Conservation (phyloP, 2,113 vertebrate genomes). For the Charadrius vociferus region DNA sequence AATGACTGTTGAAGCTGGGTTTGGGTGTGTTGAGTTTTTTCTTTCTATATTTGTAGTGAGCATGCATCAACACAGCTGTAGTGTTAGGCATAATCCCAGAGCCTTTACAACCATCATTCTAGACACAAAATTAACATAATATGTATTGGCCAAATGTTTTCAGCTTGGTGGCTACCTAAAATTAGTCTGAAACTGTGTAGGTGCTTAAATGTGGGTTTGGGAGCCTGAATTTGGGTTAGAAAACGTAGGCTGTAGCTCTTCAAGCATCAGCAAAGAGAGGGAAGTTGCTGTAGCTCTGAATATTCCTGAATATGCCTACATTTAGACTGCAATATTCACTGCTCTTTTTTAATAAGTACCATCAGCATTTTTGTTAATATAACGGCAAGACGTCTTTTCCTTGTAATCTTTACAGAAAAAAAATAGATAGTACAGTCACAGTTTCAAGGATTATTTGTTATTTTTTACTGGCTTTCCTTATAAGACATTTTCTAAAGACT, state of each 20-base stretch:
- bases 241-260: slow-evolving; percentile 21
- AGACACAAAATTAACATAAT: background rate
- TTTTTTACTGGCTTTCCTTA: background rate
- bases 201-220: background rate
- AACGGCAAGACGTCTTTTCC: background rate
- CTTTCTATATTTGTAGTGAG: slow-evolving; percentile 39
- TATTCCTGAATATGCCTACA: background rate
- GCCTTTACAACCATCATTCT: background rate
- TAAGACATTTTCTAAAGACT: background rate
- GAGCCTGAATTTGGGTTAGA: slow-evolving; percentile 12
- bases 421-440: background rate
- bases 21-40: background rate
- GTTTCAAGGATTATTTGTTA: background rate
- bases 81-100: slow-evolving; percentile 33
- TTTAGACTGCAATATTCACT: background rate
- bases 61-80: slow-evolving; percentile 41
- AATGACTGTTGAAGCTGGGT: background rate
- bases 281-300: background rate
- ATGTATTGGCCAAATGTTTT: slow-evolving; percentile 7
- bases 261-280: background rate
- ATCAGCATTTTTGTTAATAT: background rate
- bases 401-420: background rate
- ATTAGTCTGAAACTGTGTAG: slow-evolving; percentile 49
- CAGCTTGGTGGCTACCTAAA: slow-evolving; percentile 45
- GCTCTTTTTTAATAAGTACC: background rate